phyloP scores from a whole-genome alignment of 2,797 vertebrate species.

The Anabacerthia variegaticeps region DNA sequence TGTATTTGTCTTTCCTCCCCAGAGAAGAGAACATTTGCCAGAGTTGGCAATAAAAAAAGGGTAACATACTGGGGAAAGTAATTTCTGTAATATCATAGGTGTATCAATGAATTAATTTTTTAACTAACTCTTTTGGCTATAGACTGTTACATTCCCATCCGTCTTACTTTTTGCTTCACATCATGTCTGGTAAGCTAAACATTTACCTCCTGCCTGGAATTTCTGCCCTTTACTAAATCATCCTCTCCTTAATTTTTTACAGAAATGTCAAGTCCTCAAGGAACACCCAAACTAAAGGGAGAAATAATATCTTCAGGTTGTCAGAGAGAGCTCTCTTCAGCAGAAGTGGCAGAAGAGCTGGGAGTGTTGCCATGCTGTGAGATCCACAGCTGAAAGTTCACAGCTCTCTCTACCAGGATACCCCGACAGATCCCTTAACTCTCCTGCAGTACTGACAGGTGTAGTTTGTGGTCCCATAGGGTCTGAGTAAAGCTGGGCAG shows the following conservation, averaged over 20 bases:
- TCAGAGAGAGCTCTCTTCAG: background rate
- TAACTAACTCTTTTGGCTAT: background rate
- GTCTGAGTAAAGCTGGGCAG: background rate
- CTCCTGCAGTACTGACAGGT: background rate
- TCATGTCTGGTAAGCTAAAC: background rate
- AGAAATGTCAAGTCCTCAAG: background rate
- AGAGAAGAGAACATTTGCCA: background rate
- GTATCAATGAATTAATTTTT: background rate
- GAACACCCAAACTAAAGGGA: background rate
- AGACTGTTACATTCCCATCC: background rate
- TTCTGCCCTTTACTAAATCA: background rate
- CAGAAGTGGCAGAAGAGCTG: background rate
- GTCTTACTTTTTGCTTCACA: background rate
- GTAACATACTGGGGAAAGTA: background rate
- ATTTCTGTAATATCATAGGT: background rate
- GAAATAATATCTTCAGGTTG: background rate
- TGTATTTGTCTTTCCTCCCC: background rate
- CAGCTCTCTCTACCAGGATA: accelerated
- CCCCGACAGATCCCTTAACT: background rate
- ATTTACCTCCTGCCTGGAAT: background rate
- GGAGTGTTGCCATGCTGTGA: background rate
- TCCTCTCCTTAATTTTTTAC: background rate
- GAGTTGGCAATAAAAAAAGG: background rate
- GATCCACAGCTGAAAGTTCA: background rate
- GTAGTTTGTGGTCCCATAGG: background rate